Evolutionary conservation across 53 echinoderm and acorn worm genomes (phyloP).

Genomic region (Holothuria leucospilota): DNA sequence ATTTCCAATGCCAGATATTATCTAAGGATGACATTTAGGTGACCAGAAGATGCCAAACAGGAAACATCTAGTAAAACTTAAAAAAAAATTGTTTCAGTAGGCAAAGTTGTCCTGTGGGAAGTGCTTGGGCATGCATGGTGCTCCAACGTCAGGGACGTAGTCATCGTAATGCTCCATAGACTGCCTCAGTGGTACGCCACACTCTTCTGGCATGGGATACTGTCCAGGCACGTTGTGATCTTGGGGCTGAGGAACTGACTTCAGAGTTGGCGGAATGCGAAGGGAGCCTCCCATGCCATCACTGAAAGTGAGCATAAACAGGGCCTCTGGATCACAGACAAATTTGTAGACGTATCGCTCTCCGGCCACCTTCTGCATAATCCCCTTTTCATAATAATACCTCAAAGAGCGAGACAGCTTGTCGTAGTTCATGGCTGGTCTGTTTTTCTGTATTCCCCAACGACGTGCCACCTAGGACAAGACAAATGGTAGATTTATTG

Average conservation of each 20-base stretch:
- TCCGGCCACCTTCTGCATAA: constrained; percentile 99
- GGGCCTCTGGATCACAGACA: constrained; percentile 98
- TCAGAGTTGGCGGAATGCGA: constrained; percentile 33
- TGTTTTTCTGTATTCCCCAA: constrained; percentile 99
- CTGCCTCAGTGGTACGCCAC: constrained; percentile 49
- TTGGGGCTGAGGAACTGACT: constrained; percentile 55
- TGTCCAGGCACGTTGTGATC: constrained; percentile 73
- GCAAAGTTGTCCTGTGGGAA: constrained; percentile 75
- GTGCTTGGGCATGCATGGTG: constrained; percentile 75
- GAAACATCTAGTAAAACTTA: no score
- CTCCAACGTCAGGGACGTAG: constrained; percentile 81
- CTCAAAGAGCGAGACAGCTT: constrained; percentile 96
- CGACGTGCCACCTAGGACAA: constrained; percentile 83
- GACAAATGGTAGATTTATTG: not conserved
- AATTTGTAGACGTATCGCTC: constrained; percentile 99
- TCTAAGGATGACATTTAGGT: no score
- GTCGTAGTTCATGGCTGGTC: constrained; percentile 99
- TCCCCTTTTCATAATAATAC: constrained; percentile 99
- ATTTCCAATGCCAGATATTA: no score
- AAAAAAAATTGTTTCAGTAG: constrained; percentile 55
- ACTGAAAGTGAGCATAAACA: constrained; percentile 98
- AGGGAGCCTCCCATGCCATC: constrained; percentile 82
- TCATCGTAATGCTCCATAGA: constrained; percentile 69
- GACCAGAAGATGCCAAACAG: no score
- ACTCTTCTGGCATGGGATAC: constrained; percentile 37